Evolutionary conservation across 2,888 invertebrate species (phyloP), one percentile per base, ranked within the genome.

Genomic region (Drepanosiphum platanoidis): DNA sequence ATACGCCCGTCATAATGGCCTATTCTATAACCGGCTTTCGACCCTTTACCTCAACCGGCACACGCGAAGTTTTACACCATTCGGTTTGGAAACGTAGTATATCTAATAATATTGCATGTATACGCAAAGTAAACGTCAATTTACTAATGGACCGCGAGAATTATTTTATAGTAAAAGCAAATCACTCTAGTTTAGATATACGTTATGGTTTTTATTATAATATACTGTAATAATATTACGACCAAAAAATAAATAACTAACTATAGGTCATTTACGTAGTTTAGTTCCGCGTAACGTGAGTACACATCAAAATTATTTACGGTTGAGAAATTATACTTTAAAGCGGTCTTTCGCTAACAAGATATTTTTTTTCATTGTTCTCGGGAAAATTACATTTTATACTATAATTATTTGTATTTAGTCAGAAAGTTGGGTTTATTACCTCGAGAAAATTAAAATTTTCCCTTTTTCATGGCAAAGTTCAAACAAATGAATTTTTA

Each of bases 1-100:
- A 82, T 32, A 82, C 81, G 81, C 81, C 81, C 71, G 61, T 72
- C 27, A 61, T 82, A 72, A 82, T 71, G 58, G 58, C 39, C 61
- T 58, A 81, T 58, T 27, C 22, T 46, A 71, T 74, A 74, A 74
- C 46, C n/a, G 32, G 9, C 18, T 70, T 66, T 22, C 52, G 34
- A 36, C 68, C 36, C 52, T 46, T n/a, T 68, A 66, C 5, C 68
- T 3, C 13, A 30, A 2, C 34, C 36, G 22, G 70, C 30, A 70
- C 81, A 82, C 81, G 81, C 81, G 9, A 81, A 70, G 80, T 72
- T 72, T 30, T 72, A 72, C 71, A 36, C 32, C 22, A 52, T 52
- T 52, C 36, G 22, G 39, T 30, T 61, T 39, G 5, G 5, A 61
- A 61, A 82, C 70, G 61, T 72, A 72, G 61, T 72, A 72, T 61